Percentiles rank a stretch among this genome's conserved stretches.
These are phyloP conservation scores for Hyalella azteca DNA, from an alignment of 2,888 invertebrate species.

Conservation along the genomic window DNA sequence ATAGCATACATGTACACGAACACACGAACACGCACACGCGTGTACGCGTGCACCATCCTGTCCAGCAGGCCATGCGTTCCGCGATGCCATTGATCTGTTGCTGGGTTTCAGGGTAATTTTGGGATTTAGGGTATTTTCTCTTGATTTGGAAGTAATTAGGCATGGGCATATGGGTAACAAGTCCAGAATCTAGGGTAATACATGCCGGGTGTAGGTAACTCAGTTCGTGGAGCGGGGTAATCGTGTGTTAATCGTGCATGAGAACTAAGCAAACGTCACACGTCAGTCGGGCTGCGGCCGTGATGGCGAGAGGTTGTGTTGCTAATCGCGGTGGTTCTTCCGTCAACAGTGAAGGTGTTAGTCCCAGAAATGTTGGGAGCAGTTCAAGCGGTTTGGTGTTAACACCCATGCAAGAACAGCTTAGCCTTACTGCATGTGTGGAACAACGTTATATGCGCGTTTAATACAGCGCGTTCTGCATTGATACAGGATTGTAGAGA, in stretches of 20 bases:
- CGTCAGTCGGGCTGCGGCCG: slow-evolving; percentile 29
- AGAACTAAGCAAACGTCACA: no score
- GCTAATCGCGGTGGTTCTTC: not conserved
- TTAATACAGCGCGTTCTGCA: no score
- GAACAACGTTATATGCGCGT: no score
- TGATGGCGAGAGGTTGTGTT: slow-evolving; percentile 11
- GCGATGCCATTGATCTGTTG: slow-evolving; percentile 13
- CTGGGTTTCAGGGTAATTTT: slow-evolving; percentile 4
- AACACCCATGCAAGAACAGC: slow-evolving; percentile 11
- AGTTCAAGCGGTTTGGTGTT: slow-evolving; percentile 9
- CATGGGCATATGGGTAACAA: no score
- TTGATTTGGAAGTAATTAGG: no score
- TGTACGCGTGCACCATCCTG: not conserved
- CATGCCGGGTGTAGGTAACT: not conserved
- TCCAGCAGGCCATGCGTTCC: slow-evolving; percentile 2
- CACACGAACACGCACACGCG: not conserved
- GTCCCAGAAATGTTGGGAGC: not conserved
- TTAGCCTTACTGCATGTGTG: no score
- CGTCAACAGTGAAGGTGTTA: not conserved
- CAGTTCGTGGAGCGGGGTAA: not conserved
- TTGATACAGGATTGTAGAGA: no score
- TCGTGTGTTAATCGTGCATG: not conserved
- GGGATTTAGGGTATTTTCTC: not conserved
- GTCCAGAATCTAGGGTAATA: not conserved
- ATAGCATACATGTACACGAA: not conserved